A percentile compares a stretch with the other conserved stretches of the same genome.
These are phyloP conservation scores for Tetranychus piercei DNA, from an alignment of 2,888 invertebrate species.

Conservation along the genomic window DNA sequence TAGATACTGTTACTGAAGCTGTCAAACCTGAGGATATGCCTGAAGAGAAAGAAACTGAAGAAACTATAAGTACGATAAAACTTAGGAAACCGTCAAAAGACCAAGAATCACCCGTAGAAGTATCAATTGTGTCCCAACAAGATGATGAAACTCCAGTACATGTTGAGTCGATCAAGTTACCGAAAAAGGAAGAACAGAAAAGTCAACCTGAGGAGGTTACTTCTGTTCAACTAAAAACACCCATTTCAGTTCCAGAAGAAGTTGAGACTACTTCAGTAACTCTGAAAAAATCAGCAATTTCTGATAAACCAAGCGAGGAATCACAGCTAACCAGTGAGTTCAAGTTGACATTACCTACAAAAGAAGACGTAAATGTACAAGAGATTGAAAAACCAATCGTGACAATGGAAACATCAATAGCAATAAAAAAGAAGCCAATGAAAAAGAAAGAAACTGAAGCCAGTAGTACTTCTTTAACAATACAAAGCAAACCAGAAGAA, in stretches of 20 bases:
- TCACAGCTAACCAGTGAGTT: neutral
- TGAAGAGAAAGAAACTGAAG: neutral
- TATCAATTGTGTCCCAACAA: neutral
- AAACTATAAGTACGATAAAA: neutral
- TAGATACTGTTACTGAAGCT: neutral
- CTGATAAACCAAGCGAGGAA: neutral
- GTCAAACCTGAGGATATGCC: neutral
- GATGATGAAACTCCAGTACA: too few relatives aligned
- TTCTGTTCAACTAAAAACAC: slow-evolving; percentile 16
- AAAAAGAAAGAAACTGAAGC: neutral
- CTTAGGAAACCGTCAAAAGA: neutral
- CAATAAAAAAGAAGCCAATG: slow-evolving; percentile 2
- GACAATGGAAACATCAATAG: neutral
- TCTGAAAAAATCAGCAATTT: neutral
- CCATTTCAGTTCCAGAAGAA: neutral
- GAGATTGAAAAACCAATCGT: neutral
- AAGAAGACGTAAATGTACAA: neutral
- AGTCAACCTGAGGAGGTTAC: slow-evolving; percentile 6
- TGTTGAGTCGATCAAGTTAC: neutral
- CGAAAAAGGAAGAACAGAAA: neutral
- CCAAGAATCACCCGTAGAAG: neutral
- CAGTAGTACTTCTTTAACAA: neutral
- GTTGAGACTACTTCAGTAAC: neutral
- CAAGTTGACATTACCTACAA: neutral
- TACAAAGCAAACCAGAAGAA: neutral